Base-by-base conservation (phyloP, 2,113 vertebrate genomes). In the Alosa alosa region DNA sequence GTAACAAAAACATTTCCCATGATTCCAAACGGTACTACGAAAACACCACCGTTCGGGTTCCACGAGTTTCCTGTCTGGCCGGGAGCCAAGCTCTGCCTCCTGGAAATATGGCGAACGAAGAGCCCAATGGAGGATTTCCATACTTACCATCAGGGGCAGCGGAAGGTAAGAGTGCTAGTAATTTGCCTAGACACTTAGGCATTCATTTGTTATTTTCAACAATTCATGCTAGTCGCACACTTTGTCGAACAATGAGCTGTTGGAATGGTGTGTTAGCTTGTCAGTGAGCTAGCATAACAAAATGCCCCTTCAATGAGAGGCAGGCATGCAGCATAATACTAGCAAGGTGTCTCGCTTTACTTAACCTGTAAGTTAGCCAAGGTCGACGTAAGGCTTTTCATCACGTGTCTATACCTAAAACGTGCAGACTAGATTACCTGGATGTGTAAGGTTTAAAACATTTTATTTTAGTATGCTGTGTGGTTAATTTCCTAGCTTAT, bases 121-220 rank as follows among this genome's bases (percentile, higher is more conserved):
- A 94, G 91, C 90, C 92, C 87, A 94, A 92, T 64, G 94, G 94
- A 50, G 91, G 93, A 90, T 93, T 94, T 90, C 94, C 94, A 44
- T 93, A 88, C 87, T 88, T 94, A 87, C 94, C 94, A 86, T 93
- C 94, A 75, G 94, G 94, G 44, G 87, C 83, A 81, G 92, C 87
- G 83, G 93, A 95, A 88, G 94, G 95, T 96, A 94, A 84, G 89
- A 22, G 10, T 86, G 31, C 81, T 6, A 15, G 39, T 41, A 18
- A 31, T 68, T 83, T 84, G 72, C 82, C n/a, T 57, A 60, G 25
- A 78, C 13, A 0, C 25, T 15, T 15, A 1, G 15, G 41, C 41
- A 44, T 50, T 64, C 0, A 15, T 9, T 44, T 22, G 41, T 84
- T 49, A 68, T 25, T 78, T 13, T 31, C 25, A 15, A 0, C 72